Evolutionary conservation across 2,113 vertebrate species (phyloP).

Genomic region (Tonatia bakeri): DNA sequence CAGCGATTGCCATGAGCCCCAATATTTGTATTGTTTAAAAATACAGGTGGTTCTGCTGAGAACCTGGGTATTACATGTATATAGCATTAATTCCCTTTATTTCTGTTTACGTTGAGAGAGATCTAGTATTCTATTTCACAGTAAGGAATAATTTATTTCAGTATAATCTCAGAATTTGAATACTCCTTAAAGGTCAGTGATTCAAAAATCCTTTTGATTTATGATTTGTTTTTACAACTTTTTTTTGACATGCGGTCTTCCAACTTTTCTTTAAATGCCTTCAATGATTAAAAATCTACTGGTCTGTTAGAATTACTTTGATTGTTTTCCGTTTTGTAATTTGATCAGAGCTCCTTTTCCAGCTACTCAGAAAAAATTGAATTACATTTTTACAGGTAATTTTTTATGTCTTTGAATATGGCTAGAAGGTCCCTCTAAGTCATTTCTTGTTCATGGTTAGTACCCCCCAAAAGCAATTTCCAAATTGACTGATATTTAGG

Average conservation of each 20-base stretch:
- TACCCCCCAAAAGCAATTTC: background rate
- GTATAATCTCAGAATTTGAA: background rate
- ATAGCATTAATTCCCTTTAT: background rate
- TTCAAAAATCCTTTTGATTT: background rate
- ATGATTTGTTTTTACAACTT: background rate
- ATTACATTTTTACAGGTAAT: background rate
- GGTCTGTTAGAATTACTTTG: background rate
- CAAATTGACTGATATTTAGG: background rate
- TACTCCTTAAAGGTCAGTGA: background rate
- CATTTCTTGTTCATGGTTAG: background rate
- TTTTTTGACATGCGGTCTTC: background rate
- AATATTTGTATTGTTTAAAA: background rate
- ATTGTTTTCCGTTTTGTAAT: background rate
- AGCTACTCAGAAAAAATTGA: background rate
- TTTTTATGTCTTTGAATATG: background rate
- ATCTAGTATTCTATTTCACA: background rate
- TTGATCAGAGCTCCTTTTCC: background rate
- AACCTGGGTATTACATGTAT: background rate
- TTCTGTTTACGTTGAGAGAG: background rate
- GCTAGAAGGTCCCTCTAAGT: background rate
- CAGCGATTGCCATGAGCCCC: background rate
- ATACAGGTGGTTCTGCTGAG: background rate
- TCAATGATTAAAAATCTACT: background rate
- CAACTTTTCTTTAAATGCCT: background rate
- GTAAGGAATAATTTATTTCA: background rate